These are phyloP conservation scores for Serrognathus titanus DNA, from an alignment of 2,888 invertebrate genomes.

Conservation along the genomic window DNA sequence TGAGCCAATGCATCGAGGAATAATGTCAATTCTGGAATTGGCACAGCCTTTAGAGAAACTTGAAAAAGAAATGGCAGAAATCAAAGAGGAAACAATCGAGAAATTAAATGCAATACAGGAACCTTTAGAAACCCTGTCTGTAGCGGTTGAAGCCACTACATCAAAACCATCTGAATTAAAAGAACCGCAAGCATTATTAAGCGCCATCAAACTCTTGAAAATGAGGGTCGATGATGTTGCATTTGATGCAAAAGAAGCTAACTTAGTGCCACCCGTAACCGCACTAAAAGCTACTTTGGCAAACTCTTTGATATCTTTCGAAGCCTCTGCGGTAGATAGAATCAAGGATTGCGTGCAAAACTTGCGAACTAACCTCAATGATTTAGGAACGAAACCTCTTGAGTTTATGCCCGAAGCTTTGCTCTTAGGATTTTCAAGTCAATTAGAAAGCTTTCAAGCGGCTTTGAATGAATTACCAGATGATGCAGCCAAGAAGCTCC, in stretches of 20 bases:
- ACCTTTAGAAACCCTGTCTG: slow-evolving; percentile 5
- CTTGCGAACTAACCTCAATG: slow-evolving; percentile 20
- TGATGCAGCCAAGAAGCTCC: too few relatives aligned
- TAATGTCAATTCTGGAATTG: not conserved
- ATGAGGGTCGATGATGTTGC: too few relatives aligned
- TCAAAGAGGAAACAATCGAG: not conserved
- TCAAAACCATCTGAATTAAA: too few relatives aligned
- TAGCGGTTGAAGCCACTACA: not conserved
- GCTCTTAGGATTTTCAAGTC: not conserved
- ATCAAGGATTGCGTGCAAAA: too few relatives aligned
- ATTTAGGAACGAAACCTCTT: slow-evolving; percentile 19
- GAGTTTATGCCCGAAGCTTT: not conserved
- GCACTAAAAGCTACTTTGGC: too few relatives aligned
- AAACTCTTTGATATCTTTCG: too few relatives aligned
- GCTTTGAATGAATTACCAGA: too few relatives aligned
- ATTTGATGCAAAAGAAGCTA: too few relatives aligned
- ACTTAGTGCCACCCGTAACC: too few relatives aligned
- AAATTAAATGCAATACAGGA: slow-evolving; percentile 2
- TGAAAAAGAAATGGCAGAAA: not conserved
- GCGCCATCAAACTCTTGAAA: too few relatives aligned
- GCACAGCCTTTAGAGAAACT: not conserved
- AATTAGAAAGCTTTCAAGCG: not conserved
- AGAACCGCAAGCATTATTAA: too few relatives aligned
- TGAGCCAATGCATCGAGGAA: not conserved
- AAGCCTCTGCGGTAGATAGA: too few relatives aligned